A percentile compares a stretch with the other conserved stretches of the same genome.
These are phyloP conservation scores for Eospalax fontanierii DNA, from an alignment of 2,797 vertebrate species.

Conservation along the genomic window DNA sequence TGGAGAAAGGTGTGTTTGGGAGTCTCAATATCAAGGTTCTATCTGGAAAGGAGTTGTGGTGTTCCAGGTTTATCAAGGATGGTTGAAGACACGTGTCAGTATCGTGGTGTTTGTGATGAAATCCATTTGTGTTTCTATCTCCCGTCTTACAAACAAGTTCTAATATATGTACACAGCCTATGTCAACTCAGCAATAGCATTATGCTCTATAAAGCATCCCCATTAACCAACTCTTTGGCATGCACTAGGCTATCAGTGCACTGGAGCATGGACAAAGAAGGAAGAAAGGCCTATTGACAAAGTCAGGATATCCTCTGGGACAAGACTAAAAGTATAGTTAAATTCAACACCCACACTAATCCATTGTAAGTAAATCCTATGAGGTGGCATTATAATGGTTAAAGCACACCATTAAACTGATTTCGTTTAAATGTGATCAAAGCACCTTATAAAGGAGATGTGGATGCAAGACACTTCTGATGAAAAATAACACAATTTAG, in stretches of 20 bases:
- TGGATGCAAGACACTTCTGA: conserved; percentile 71
- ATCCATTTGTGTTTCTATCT: background rate
- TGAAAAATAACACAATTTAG: conserved; percentile 80
- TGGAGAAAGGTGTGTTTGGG: background rate
- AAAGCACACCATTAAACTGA: conserved; percentile 76
- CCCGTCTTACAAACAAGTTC: background rate
- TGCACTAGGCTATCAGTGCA: background rate
- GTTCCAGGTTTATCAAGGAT: background rate
- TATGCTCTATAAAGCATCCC: background rate
- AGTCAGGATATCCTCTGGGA: conserved; percentile 64
- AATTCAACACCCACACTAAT: conserved; percentile 74
- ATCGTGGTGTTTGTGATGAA: background rate
- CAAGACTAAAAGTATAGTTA: conserved; percentile 25
- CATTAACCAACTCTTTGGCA: background rate
- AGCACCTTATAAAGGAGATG: conserved; percentile 77
- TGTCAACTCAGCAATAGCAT: conserved; percentile 11
- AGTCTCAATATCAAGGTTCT: background rate
- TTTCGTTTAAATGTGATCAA: conserved; percentile 79
- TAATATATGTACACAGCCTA: background rate
- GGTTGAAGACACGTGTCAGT: background rate
- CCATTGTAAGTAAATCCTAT: conserved; percentile 81
- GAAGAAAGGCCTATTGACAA: conserved; percentile 54
- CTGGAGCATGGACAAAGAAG: background rate
- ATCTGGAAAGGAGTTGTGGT: background rate
- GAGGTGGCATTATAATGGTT: conserved; percentile 77